phyloP scores from a whole-genome alignment of 2,113 vertebrate genomes.

The Arothron firmamentum region DNA sequence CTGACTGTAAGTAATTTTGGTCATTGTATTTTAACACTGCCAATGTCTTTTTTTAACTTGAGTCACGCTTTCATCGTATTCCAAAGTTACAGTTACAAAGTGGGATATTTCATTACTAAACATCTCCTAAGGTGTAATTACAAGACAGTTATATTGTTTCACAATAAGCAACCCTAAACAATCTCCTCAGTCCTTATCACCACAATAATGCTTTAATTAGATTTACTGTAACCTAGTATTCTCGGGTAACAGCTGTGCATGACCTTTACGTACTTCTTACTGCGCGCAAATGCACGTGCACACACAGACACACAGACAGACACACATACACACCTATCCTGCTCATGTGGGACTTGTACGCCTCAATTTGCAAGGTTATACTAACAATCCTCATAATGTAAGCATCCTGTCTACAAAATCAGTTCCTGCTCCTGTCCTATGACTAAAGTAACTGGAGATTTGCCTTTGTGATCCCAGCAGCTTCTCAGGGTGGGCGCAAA shows the following conservation, averaged over 20 bases:
- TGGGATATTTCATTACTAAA: constrained; percentile 58
- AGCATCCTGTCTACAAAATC: constrained; percentile 53
- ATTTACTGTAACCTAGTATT: constrained; percentile 43
- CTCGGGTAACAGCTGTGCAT: constrained; percentile 13
- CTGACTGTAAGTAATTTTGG: no score
- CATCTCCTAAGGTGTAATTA: constrained; percentile 59
- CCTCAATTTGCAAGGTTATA: constrained; percentile 42
- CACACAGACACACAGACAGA: neutral
- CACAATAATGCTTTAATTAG: constrained; percentile 58
- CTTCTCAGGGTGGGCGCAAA: constrained; percentile 37
- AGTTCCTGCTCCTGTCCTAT: constrained; percentile 59
- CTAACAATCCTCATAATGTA: constrained; percentile 46
- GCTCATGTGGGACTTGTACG: constrained; percentile 27
- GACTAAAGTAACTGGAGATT: constrained; percentile 51
- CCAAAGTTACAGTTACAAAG: constrained; percentile 42
- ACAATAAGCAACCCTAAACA: constrained; percentile 50
- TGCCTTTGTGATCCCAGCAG: constrained; percentile 46
- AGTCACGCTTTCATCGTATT: constrained; percentile 27
- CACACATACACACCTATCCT: constrained; percentile 17
- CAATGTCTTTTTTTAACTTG: no score
- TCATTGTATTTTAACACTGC: no score
- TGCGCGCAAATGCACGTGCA: no score
- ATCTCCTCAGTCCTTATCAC: constrained; percentile 54
- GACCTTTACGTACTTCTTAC: constrained; percentile 15
- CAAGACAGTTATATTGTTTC: constrained; percentile 58